These are phyloP conservation scores for Sciurus carolinensis DNA, from an alignment of 2,797 vertebrate genomes.

Conservation along the genomic window DNA sequence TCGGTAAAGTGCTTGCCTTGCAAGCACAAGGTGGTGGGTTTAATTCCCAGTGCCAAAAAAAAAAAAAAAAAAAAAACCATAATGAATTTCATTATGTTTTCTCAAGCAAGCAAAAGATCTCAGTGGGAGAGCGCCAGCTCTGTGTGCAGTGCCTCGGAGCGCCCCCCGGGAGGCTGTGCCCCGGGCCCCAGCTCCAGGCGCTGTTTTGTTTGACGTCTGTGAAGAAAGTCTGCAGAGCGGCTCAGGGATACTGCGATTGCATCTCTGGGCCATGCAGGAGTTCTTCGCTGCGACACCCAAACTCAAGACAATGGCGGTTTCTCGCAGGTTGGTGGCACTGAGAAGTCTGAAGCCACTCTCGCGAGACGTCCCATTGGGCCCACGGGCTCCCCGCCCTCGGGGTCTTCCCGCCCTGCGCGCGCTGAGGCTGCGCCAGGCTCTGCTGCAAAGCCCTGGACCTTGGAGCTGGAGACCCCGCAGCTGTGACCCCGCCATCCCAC, in stretches of 20 bases:
- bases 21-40: too few species aligned
- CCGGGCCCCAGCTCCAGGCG: too few species aligned
- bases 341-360: background rate
- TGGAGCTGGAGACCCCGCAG: background rate
- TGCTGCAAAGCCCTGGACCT: background rate
- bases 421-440: too few species aligned
- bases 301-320: background rate
- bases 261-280: background rate
- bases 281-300: background rate
- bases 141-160: too few species aligned
- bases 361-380: background rate
- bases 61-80: too few species aligned
- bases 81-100: background rate
- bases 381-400: background rate
- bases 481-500: background rate
- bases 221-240: background rate
- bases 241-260: background rate
- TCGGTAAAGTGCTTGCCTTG: too few species aligned
- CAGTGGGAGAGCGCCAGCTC: background rate
- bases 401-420: too few species aligned
- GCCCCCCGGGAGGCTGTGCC: too few species aligned
- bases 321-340: background rate
- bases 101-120: background rate
- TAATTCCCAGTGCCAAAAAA: too few species aligned
- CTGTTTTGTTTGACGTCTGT: background rate